Evolutionary conservation across 2,113 vertebrate species (phyloP).

Genomic region (Gymnorhina tibicen): DNA sequence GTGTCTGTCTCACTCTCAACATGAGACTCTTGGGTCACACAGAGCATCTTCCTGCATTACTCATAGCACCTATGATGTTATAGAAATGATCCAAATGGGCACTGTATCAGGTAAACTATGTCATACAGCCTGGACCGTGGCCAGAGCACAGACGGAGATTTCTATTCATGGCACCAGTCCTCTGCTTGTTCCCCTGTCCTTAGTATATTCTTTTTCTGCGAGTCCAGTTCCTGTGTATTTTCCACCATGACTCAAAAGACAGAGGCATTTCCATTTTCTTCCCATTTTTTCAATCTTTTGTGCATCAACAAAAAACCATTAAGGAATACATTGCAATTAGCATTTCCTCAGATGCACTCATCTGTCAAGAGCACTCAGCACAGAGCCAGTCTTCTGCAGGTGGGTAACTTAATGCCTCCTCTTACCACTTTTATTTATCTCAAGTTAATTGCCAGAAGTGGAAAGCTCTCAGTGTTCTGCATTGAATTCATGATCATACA

Average conservation of each 20-base stretch:
- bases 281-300: neutral
- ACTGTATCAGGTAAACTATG: neutral
- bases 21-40: neutral
- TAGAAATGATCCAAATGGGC: conserved; percentile 5
- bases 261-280: neutral
- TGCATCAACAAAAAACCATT: neutral
- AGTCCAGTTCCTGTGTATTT: neutral
- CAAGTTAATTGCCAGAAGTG: conserved; percentile 31
- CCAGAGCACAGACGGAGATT: conserved; percentile 19
- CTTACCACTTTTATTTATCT: conserved; percentile 27
- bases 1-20: neutral
- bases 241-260: neutral
- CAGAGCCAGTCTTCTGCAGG: conserved; percentile 17
- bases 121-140: neutral
- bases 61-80: neutral
- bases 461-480: neutral
- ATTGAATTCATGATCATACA: neutral
- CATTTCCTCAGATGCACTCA: neutral
- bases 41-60: neutral
- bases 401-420: conserved; percentile 25
- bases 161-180: neutral
- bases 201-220: neutral
- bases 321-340: conserved; percentile 1
- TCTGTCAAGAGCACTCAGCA: neutral
- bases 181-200: neutral